Conservation (phyloP, 2,113 vertebrate genomes). For the Vicugna pacos region DNA sequence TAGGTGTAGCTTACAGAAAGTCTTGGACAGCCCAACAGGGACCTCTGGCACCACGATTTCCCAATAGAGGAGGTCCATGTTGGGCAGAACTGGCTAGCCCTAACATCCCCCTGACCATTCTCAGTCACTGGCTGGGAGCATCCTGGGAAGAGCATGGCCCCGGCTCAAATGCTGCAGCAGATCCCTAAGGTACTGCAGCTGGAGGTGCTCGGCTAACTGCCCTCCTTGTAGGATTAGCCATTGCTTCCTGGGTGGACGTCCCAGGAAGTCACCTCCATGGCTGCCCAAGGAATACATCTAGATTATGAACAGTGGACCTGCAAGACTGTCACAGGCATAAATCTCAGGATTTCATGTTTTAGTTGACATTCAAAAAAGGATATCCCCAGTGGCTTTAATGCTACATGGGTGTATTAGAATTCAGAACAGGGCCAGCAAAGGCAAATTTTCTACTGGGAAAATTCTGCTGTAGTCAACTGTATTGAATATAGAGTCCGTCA, state of each 20-base stretch:
- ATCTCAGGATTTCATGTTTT: background rate
- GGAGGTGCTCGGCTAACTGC: background rate
- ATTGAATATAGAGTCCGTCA: conserved; percentile 35
- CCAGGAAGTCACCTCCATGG: background rate
- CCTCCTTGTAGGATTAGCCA: background rate
- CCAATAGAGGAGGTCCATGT: background rate
- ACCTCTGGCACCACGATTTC: background rate
- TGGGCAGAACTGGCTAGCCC: background rate
- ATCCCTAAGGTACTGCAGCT: background rate
- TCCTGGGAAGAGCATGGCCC: background rate
- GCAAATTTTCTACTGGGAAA: conserved; percentile 31
- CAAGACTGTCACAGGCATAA: background rate
- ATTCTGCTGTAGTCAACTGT: background rate
- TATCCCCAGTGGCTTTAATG: background rate
- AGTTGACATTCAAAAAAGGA: background rate
- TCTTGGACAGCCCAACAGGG: background rate
- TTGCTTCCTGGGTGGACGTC: background rate
- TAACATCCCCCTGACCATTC: background rate
- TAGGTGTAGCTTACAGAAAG: background rate
- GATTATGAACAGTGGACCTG: background rate
- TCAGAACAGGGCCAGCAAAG: conserved; percentile 1
- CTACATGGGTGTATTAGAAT: background rate
- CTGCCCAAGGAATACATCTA: background rate
- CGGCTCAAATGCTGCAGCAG: background rate
- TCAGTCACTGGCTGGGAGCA: background rate